Evolutionary conservation across 2,113 vertebrate species (phyloP), one percentile per base, ranked within the genome.

Genomic region (Odocoileus hemionus): DNA sequence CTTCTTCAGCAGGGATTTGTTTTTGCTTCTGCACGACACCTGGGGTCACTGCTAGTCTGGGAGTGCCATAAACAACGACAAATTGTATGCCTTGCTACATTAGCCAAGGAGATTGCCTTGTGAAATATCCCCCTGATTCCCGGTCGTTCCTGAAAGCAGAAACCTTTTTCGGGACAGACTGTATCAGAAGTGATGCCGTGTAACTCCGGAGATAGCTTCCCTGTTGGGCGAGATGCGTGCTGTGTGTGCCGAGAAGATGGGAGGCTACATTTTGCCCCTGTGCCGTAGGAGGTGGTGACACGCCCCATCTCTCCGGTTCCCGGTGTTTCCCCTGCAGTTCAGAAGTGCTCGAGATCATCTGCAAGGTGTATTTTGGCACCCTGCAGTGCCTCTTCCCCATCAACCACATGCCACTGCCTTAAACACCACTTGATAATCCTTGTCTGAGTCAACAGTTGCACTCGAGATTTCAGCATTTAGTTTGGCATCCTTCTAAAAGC

Each of bases 201-300:
- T 84, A 2, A 36, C 74, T 54, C 61, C 10, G 57, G 64, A 45
- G 36, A 47, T 7, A 10, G 26, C 10, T 25, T 9, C 14, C 14
- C 82, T 17, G 1, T 12, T 11, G 36, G 33, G 14, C 5, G 2
- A 17, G 33, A 14, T 15, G 5, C 11, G 1, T 7, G 2, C 2
- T 3, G 14, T 74, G 21, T 26, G 33, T 43, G 33, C 17, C 12
- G 4, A 1, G 45, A 43, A 28, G 39, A 60, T 90, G 39, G 36
- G 74, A 19, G 58, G 80, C 90, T 30, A 5, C 17, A 4, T 52
- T 47, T 36, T 17, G 43, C 55, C n/a, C 17, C 25, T 7, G 25
- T 45, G 19, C 19, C 15, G 5, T 16, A 14, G 17, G 45, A 7
- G 50, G 11, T 6, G 26, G 19, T 5, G 30, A 25, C 50, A 25